phyloP scores from a whole-genome alignment of 2,113 vertebrate species.

The Chaetops frenatus region DNA sequence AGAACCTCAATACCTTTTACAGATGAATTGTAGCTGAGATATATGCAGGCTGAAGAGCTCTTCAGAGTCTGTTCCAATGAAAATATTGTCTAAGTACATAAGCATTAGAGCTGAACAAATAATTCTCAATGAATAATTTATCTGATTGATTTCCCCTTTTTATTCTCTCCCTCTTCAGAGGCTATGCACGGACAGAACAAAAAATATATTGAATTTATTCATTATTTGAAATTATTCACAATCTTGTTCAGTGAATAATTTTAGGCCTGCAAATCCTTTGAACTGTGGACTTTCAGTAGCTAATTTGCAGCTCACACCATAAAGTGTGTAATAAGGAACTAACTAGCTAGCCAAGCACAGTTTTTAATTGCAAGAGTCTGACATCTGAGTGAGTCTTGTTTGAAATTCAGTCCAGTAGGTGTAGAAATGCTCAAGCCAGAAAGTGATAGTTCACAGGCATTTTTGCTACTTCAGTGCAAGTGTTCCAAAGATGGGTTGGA shows the following conservation, averaged over 20 bases:
- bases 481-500: background rate
- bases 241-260: constrained; percentile 65
- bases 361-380: constrained; percentile 52
- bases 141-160: constrained; percentile 65
- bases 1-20: constrained; percentile 20
- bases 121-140: constrained; percentile 65
- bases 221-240: constrained; percentile 66
- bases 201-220: constrained; percentile 67
- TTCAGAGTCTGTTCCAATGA: constrained; percentile 64
- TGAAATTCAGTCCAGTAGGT: constrained; percentile 37
- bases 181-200: constrained; percentile 43
- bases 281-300: constrained; percentile 41
- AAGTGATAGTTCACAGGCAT: constrained; percentile 22
- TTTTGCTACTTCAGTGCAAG: background rate
- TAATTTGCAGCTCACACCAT: constrained; percentile 51
- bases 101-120: constrained; percentile 67
- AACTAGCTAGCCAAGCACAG: constrained; percentile 25
- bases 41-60: constrained; percentile 61
- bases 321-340: constrained; percentile 37
- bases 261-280: constrained; percentile 52
- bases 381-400: constrained; percentile 31
- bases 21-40: constrained; percentile 37
- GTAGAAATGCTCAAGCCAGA: constrained; percentile 2
- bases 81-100: constrained; percentile 68
- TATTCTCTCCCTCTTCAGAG: constrained; percentile 50